Conservation (phyloP, 1,140 invertebrate species). For the honey bee (Apis mellifera) region Amel_HAv3.1 CM009945.2:5158001-5158500, state of each 20-base stretch:
- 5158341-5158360: background rate
- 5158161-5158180: slow-evolving; percentile 55
- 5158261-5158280: background rate
- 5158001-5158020: background rate
- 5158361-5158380: background rate
- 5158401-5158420: too few species aligned
- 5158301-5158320: too few species aligned
- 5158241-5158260: background rate
- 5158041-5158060: background rate
- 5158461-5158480: too few species aligned
- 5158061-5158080: slow-evolving; percentile 39
- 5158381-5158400: too few species aligned
- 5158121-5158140: slow-evolving; percentile 71
- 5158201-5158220: slow-evolving; percentile 40
- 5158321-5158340: too few species aligned
- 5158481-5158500: too few species aligned
- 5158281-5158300: background rate
- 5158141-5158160: slow-evolving; percentile 66
- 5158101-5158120: slow-evolving; percentile 40
- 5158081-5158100: slow-evolving; percentile 49
- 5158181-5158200: slow-evolving; percentile 55
- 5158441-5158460: too few species aligned
- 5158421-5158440: too few species aligned
- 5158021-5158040: background rate
- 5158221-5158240: slow-evolving; percentile 22